Percentiles rank a stretch among this genome's conserved stretches.
phyloP scores from a whole-genome alignment of 2,797 vertebrate genomes.

The Pseudochirops cupreus region DNA sequence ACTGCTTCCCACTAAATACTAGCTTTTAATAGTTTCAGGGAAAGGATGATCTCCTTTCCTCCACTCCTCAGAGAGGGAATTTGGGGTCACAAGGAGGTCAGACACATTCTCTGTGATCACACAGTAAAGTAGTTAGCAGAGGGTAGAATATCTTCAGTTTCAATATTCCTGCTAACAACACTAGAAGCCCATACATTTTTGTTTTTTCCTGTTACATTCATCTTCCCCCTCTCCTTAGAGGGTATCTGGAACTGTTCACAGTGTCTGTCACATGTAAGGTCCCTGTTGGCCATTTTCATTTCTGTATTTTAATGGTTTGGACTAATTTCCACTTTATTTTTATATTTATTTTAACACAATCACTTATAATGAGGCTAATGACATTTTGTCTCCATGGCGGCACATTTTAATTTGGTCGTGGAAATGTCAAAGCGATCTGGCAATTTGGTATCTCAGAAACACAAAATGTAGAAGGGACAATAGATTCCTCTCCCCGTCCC shows the following conservation, averaged over 20 bases:
- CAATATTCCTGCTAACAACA: fast-evolving
- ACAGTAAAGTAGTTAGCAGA: fast-evolving
- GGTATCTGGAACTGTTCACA: background rate
- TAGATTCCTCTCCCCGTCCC: slow-evolving; percentile 53
- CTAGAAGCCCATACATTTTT: slow-evolving; percentile 1
- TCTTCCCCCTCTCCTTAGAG: background rate
- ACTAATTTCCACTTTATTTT: slow-evolving; percentile 82
- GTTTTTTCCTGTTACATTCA: background rate
- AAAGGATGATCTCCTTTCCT: background rate
- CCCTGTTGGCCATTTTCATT: slow-evolving; percentile 36
- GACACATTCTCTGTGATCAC: background rate
- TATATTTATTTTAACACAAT: slow-evolving; percentile 84
- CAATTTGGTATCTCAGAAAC: slow-evolving; percentile 78
- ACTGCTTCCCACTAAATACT: background rate
- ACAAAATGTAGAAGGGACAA: slow-evolving; percentile 80
- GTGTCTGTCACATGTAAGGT: background rate
- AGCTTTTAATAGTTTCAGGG: slow-evolving; percentile 6
- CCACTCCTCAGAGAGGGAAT: slow-evolving; percentile 17
- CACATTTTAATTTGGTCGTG: slow-evolving; percentile 85
- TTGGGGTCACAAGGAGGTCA: background rate
- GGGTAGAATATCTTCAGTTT: fast-evolving
- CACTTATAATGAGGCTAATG: slow-evolving; percentile 87
- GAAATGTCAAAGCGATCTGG: slow-evolving; percentile 84
- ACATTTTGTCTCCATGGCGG: slow-evolving; percentile 85
- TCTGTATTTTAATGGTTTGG: slow-evolving; percentile 74